These are phyloP conservation scores for Heliconius congener DNA, from an alignment of 1,140 invertebrate species.

Conservation along the genomic window DNA sequence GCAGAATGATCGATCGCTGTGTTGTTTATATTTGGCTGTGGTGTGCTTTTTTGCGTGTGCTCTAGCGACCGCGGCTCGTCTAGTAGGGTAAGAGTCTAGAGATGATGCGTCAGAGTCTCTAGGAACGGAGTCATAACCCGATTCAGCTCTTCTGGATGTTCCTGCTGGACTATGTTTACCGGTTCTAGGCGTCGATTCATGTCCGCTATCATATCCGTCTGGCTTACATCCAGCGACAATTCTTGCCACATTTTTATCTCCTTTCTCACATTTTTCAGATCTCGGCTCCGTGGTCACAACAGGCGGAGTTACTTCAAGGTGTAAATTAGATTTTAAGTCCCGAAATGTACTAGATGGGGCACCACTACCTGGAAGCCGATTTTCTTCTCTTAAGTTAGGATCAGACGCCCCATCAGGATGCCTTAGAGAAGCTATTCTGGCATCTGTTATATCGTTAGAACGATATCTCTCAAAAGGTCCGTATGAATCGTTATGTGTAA, in stretches of 20 bases:
- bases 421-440: constrained; percentile 87
- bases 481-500: constrained; percentile 69
- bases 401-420: constrained; percentile 96
- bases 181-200: constrained; percentile 89
- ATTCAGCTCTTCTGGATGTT: constrained; percentile 88
- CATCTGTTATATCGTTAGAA: constrained; percentile 79
- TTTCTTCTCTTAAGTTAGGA: constrained; percentile 90
- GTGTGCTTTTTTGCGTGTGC: constrained; percentile 81
- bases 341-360: constrained; percentile 83
- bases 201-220: constrained; percentile 90
- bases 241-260: constrained; percentile 69
- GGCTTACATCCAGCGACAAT: constrained; percentile 79
- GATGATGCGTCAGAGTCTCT: constrained; percentile 93
- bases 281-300: constrained; percentile 78
- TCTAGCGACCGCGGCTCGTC: constrained; percentile 85
- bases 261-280: constrained; percentile 68
- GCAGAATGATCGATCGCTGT: constrained; percentile 84
- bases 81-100: constrained; percentile 88
- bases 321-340: constrained; percentile 83
- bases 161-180: constrained; percentile 89
- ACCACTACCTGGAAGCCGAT: constrained; percentile 86
- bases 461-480: constrained; percentile 74
- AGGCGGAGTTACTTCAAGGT: constrained; percentile 80
- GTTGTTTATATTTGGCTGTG: constrained; percentile 80
- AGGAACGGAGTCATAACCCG: constrained; percentile 94